Evolutionary conservation across 2,113 vertebrate genomes (phyloP), one percentile per base, ranked within the genome.

Genomic region (Oreochromis tanganicae): DNA sequence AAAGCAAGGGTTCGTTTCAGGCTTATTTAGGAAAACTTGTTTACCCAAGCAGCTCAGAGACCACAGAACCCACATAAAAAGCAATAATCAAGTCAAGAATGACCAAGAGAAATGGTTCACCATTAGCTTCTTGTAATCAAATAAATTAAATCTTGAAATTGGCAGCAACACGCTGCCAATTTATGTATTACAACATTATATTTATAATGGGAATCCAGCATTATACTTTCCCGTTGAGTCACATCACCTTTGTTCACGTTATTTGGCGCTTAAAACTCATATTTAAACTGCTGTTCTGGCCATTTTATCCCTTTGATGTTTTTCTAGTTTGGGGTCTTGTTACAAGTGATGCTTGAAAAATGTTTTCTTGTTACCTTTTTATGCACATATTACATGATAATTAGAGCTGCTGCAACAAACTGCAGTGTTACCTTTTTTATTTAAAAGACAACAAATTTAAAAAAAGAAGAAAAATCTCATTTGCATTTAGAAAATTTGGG

Each of bases 121-220:
- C 66, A 88, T 79, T 81, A 88, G 86, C 82, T 91, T 52, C 83
- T 68, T 55, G 46, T 80, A 27, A 46, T 82, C 19, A 48, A 24
- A 81, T 82, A 82, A 91, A 91, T 93, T 71, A 29, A 84, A 71
- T 91, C 85, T 78, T 66, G 46, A 61, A 83, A 81, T 81, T 88
- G 87, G 88, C 66, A 59, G 83, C 81, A 54, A 41, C 12, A 11
- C 19, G 41, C 19, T 1, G 5, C 75, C 34, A 38, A 66, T 66
- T 66, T 78, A 7, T 78, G 27, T 13, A 32, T n/a, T 32, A 19
- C 16, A 32, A n/a, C 27, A 78, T 52, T 32, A 12, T 29, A 78
- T 32, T 32, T 78, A 75, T 27, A 10, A 27, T 32, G 16, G 8
- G 14, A 29, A 50, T 48, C 43, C 27, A 27, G 21, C 38, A 46